Evolutionary conservation across 2,888 invertebrate species (phyloP).

Genomic region (Cheilosia vernalis): DNA sequence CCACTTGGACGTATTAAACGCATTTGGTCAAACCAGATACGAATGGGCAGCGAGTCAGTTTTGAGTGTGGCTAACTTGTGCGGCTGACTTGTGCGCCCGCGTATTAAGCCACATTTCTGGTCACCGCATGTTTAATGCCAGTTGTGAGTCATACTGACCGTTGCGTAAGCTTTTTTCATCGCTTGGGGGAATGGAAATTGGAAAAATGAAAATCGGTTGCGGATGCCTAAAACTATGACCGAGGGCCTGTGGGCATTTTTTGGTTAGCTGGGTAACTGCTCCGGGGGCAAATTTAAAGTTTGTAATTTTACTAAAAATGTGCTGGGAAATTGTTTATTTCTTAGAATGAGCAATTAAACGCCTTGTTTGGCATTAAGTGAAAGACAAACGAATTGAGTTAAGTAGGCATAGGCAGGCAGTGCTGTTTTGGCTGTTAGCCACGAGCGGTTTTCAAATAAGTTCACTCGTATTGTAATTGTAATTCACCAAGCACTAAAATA

Average conservation of each 20-base stretch:
- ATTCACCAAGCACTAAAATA: too few species aligned
- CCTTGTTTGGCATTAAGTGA: too few species aligned
- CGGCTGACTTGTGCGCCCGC: not conserved
- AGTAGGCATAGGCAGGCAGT: too few species aligned
- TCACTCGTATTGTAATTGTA: too few species aligned
- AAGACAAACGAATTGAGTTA: too few species aligned
- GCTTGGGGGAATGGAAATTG: slow-evolving; percentile 58
- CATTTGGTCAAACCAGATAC: slow-evolving; percentile 3
- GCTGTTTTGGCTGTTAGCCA: too few species aligned
- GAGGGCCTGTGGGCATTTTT: slow-evolving; percentile 34
- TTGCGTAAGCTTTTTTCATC: slow-evolving; percentile 32
- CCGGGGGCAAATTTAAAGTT: too few species aligned
- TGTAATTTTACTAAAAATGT: too few species aligned
- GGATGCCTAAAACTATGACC: slow-evolving; percentile 4
- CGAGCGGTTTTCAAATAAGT: too few species aligned
- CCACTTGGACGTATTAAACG: slow-evolving; percentile 50
- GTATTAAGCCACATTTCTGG: slow-evolving; percentile 22
- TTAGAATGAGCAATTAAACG: too few species aligned
- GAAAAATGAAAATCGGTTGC: slow-evolving; percentile 38
- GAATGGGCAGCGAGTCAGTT: not conserved
- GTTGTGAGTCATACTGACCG: slow-evolving; percentile 29
- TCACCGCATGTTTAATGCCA: slow-evolving; percentile 14
- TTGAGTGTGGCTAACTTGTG: not conserved
- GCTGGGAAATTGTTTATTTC: too few species aligned
- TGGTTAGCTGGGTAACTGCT: not conserved